Percentiles rank a stretch among this genome's conserved stretches.
These are phyloP conservation scores for Torymus texanus DNA, from an alignment of 2,888 invertebrate genomes.

Conservation along the genomic window DNA sequence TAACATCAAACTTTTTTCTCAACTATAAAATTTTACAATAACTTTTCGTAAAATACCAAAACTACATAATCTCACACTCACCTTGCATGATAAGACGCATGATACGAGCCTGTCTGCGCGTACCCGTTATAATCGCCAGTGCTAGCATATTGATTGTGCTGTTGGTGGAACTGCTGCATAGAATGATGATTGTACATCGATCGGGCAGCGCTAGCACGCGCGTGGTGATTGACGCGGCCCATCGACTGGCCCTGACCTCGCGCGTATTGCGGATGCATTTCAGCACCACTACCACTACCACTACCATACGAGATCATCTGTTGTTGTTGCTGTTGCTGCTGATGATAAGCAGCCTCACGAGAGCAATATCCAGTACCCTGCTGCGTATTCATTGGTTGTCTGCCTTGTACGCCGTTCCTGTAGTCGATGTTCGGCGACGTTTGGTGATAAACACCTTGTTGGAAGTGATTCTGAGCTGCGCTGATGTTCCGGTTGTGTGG, in stretches of 20 bases:
- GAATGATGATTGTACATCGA: conserved; percentile 74
- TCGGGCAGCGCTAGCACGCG: conserved; percentile 63
- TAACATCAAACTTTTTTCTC: no score
- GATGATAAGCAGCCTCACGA: conserved; percentile 65
- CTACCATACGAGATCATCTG: conserved; percentile 62
- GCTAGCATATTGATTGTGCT: conserved; percentile 75
- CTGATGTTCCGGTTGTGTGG: conserved; percentile 67
- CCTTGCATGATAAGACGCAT: conserved; percentile 72
- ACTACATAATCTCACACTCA: conserved; percentile 10
- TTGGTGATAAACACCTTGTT: conserved; percentile 70
- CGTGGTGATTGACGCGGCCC: conserved; percentile 67
- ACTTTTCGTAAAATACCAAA: no score
- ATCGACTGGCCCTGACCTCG: conserved; percentile 64
- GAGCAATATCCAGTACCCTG: conserved; percentile 64
- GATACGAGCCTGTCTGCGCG: conserved; percentile 76
- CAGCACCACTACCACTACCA: conserved; percentile 58
- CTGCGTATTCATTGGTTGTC: conserved; percentile 63
- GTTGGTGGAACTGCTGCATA: conserved; percentile 75
- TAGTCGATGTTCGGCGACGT: conserved; percentile 66
- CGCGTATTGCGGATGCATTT: conserved; percentile 69
- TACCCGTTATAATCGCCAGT: conserved; percentile 76
- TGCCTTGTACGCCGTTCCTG: conserved; percentile 66
- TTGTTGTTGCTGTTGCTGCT: conserved; percentile 69
- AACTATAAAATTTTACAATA: no score
- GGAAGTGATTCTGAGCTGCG: conserved; percentile 66